These are phyloP conservation scores for Oxystoma pomonae DNA, from an alignment of 2,888 invertebrate species.

Conservation along the genomic window DNA sequence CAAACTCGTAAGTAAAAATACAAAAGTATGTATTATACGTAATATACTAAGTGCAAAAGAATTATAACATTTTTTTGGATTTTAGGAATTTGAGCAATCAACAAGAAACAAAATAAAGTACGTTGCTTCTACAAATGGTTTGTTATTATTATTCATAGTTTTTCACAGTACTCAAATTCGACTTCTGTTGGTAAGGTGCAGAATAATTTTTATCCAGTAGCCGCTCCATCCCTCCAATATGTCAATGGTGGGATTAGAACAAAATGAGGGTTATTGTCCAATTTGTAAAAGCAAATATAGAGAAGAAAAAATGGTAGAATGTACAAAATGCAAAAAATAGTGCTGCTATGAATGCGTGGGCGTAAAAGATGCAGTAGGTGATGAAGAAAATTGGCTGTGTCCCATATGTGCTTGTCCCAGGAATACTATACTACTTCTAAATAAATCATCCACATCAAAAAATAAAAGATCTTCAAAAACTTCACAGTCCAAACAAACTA, in stretches of 20 bases:
- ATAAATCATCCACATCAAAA: no score
- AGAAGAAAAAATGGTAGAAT: neutral
- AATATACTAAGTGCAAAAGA: no score
- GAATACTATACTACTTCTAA: no score
- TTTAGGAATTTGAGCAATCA: neutral
- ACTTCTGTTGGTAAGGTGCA: neutral
- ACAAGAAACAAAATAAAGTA: neutral
- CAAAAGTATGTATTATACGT: no score
- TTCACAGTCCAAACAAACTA: no score
- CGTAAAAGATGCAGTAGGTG: neutral
- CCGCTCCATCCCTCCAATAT: neutral
- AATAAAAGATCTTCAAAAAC: no score
- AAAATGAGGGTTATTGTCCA: neutral
- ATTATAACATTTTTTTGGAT: neutral
- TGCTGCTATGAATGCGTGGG: neutral
- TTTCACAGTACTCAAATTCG: neutral
- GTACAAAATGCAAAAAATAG: neutral
- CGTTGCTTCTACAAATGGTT: neutral
- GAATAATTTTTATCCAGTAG: no score
- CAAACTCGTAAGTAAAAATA: no score
- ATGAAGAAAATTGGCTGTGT: neutral
- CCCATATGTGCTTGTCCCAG: neutral
- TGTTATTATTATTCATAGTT: neutral
- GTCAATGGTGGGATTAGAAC: neutral
- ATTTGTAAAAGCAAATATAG: neutral